A percentile compares a stretch with the other conserved stretches of the same genome.
phyloP scores from a whole-genome alignment of 2,888 invertebrate genomes.

The Drosophila sordidula region DNA sequence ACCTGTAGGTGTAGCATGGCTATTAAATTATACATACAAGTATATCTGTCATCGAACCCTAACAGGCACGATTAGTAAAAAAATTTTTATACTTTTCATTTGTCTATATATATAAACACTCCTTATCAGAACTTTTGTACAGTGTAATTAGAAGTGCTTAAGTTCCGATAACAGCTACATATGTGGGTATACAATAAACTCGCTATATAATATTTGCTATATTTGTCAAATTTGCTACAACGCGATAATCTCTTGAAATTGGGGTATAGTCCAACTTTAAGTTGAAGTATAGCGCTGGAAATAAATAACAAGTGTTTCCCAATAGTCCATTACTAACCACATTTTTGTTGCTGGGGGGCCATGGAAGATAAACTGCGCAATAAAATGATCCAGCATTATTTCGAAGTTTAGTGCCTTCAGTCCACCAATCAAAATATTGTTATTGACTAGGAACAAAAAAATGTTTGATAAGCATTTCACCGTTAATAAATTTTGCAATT shows the following conservation, averaged over 20 bases:
- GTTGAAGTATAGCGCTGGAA: not conserved
- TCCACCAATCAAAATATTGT: conserved; percentile 30
- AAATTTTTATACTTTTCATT: not conserved
- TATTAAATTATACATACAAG: too few species aligned
- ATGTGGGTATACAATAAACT: not conserved
- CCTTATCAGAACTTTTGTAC: conserved; percentile 6
- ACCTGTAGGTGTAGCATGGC: too few species aligned
- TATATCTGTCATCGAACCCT: not conserved
- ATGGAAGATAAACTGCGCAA: conserved; percentile 4
- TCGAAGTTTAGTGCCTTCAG: conserved; percentile 44
- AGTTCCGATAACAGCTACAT: conserved; percentile 11
- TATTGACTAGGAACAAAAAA: conserved; percentile 9
- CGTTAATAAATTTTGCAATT: not conserved
- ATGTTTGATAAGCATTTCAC: conserved; percentile 34
- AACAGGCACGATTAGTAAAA: not conserved
- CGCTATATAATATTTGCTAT: conserved; percentile 3
- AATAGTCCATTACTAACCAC: not conserved
- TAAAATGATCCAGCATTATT: conserved; percentile 36
- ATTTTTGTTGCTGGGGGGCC: conserved; percentile 15
- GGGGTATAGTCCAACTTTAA: conserved; percentile 5
- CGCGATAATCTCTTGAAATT: conserved; percentile 15
- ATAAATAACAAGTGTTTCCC: not conserved
- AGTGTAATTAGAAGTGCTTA: conserved; percentile 12
- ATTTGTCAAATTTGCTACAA: not conserved
- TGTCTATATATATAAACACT: not conserved